A percentile compares a stretch with the other conserved stretches of the same genome.
Conservation (phyloP, 2,113 vertebrate genomes). For the Pithys albifrons region DNA sequence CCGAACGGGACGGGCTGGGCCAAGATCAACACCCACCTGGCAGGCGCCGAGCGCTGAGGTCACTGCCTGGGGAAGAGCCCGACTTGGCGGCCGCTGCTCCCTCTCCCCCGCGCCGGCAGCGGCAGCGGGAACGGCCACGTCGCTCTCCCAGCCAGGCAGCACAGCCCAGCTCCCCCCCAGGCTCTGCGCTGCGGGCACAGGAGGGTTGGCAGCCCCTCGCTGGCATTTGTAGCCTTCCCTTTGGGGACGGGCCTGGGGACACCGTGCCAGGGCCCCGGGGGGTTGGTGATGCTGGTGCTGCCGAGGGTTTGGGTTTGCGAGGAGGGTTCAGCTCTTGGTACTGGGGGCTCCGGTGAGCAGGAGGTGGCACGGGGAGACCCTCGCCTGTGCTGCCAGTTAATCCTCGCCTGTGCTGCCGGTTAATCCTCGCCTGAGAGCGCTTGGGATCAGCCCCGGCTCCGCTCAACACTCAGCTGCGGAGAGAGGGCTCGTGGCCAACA, state of each 20-base stretch:
- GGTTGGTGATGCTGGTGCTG: neutral
- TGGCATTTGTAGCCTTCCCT: neutral
- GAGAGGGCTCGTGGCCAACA: neutral
- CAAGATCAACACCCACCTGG: slow-evolving; percentile 56
- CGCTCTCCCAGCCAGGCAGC: neutral
- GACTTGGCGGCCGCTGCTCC: neutral
- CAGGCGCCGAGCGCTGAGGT: neutral
- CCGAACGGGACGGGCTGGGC: rapidly evolving
- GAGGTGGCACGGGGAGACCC: no score
- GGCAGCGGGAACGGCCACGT: slow-evolving; percentile 1
- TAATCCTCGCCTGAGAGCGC: neutral
- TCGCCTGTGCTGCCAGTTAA: no score
- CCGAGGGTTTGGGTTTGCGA: neutral
- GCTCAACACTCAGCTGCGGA: neutral
- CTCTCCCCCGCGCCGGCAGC: neutral
- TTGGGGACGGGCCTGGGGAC: neutral
- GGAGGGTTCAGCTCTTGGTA: neutral
- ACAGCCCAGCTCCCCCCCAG: neutral
- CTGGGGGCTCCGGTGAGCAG: rapidly evolving
- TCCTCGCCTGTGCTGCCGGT: neutral
- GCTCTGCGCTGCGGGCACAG: rapidly evolving
- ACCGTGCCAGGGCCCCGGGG: rapidly evolving
- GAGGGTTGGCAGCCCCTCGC: rapidly evolving
- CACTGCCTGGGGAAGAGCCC: slow-evolving; percentile 15
- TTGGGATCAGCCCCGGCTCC: neutral